Evolutionary conservation across 1,140 invertebrate species (phyloP), one percentile per base, ranked within the genome.

Genomic region (Solen grandis): DNA sequence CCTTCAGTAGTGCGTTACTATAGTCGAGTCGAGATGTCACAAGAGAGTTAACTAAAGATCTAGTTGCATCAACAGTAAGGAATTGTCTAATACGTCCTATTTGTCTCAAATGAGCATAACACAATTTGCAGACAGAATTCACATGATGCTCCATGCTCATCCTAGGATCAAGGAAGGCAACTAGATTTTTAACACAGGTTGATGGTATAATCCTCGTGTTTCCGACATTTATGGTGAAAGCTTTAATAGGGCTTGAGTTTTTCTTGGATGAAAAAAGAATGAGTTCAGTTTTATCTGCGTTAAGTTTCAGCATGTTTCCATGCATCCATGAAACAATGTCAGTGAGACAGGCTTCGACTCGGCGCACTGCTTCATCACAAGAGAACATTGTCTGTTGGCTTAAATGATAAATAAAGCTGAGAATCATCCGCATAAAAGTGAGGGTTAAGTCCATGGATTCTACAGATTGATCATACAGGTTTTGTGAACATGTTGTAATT

Each of bases 391-490:
- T 74, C 36, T 1, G 16, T 74, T 1, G 55, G 70, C 62, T 74
- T 74, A 62, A 60, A 76, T 52, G 41, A 46, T 13, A 52, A 19
- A 25, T 66, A 76, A 13, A 76, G 16, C 19, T 65, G 60, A 3
- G 63, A 66, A n/a, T 68, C 60, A 25, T 41, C 52, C 33, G 74
- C 33, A 5, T 57, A 77, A 54, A 77, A 65, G 29, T 66, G 60
- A 31, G 65, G 62, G n/a, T 1, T 38, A 31, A 27, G 22, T 22
- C 31, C 36, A 50, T 57, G 13, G 27, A 31, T 16, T 35, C 33
- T 74, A 29, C 55, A 74, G 2, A 59, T 31, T 27, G 19, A 10
- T 55, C 63, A 29, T 16, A 66, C 63, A 19, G 35, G 63, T 66
- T 66, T 66, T 66, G 63, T 66, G n/a, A 33, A 35, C 29, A 66